phyloP scores from a whole-genome alignment of 2,888 invertebrate species.

The Drosophila cognata region DNA sequence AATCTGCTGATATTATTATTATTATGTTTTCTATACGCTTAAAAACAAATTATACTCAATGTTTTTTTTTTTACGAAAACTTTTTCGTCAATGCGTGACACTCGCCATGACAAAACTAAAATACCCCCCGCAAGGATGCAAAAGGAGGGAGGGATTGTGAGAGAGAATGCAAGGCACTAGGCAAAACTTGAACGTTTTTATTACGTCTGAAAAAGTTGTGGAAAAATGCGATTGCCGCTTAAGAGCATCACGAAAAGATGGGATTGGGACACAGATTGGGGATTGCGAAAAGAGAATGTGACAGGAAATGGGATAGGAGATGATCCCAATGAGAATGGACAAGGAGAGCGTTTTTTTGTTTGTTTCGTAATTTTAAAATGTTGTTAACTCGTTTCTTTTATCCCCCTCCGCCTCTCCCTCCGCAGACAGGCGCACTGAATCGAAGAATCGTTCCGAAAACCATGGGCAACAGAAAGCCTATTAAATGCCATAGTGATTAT shows the following conservation, averaged over 20 bases:
- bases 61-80: neutral
- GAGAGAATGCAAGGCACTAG: slow-evolving; percentile 49
- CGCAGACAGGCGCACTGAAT: neutral
- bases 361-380: slow-evolving; percentile 71
- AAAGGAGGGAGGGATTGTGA: neutral
- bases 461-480: neutral
- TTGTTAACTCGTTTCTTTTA: slow-evolving; percentile 51
- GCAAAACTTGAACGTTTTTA: slow-evolving; percentile 77
- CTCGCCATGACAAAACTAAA: neutral
- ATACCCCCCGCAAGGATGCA: neutral
- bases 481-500: neutral
- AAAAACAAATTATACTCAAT: too few species aligned
- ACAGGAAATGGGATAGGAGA: neutral
- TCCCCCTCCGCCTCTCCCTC: neutral
- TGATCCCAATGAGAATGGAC: slow-evolving; percentile 13
- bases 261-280: slow-evolving; percentile 6
- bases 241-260: slow-evolving; percentile 59
- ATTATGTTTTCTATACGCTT: neutral
- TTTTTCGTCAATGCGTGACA: neutral
- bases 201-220: slow-evolving; percentile 79
- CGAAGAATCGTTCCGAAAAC: neutral
- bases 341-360: slow-evolving; percentile 48
- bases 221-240: slow-evolving; percentile 78
- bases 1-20: neutral
- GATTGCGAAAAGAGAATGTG: slow-evolving; percentile 6